Evolutionary conservation across 2,797 vertebrate species (phyloP), one percentile per base, ranked within the genome.

Genomic region (Saxicola maurus): DNA sequence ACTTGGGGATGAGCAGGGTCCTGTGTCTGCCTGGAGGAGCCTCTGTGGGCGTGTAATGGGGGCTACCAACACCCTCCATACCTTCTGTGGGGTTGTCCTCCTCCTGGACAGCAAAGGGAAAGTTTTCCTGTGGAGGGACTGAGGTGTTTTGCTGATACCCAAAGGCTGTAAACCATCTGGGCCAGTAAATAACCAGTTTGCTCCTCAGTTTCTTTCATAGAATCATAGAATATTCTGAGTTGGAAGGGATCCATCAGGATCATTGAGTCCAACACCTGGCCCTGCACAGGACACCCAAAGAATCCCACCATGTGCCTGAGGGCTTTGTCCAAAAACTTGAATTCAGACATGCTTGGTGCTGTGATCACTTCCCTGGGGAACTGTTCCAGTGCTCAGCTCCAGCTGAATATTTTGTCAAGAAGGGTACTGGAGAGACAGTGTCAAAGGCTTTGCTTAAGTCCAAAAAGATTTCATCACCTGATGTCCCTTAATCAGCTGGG

Each of bases 1-100:
- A 66, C 53, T 38, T 31, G 40, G 64, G 73, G 55, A 17, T 4
- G 20, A 72, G 30, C 27, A 49, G 66, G n/a, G 48, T 65, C 38
- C 49, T 23, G 16, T 57, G 37, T 38, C 68, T 80, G 51, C 62
- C 51, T 59, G 64, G 33, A 38, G 48, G 17, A 82, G 40, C 27
- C 11, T 17, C n/a, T 1, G 0, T n/a, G n/a, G 37, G 33, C 0
- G 0, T 60, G 31, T 0, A 1, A 3, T 35, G 38, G 38, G 53
- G 31, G 35, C 43, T 67, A 1, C 31, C 16, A 42, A 5, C 16
- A n/a, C 62, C 11, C 49, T 18, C 17, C 1, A 0, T 61, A 35
- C 7, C 30, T n/a, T 76, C 40, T 28, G 16, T 33, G 65, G 60
- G 42, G 6, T 4, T 64, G 7, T 13, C 42, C 18, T n/a, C 2